Evolutionary conservation across 2,797 vertebrate genomes (phyloP).

Genomic region (Catamblyrhynchus diadema): DNA sequence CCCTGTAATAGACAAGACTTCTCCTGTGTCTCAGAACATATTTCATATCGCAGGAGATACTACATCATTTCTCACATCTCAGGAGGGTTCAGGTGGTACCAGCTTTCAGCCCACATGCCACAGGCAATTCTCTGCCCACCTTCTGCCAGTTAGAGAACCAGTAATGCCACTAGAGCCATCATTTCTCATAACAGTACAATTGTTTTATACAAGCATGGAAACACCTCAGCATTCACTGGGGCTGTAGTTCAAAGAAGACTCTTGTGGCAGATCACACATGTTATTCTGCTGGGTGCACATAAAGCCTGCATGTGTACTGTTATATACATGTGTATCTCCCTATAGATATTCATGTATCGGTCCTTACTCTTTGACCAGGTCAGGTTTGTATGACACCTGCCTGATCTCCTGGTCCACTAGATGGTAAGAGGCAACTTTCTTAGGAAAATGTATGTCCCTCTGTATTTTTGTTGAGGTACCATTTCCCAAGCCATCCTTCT

Average conservation of each 20-base stretch:
- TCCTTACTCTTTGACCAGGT: background rate
- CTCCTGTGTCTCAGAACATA: background rate
- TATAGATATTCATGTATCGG: background rate
- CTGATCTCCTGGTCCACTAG: background rate
- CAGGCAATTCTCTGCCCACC: background rate
- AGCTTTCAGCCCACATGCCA: background rate
- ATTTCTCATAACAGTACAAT: background rate
- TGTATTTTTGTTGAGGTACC: background rate
- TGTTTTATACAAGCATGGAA: background rate
- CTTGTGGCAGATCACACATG: accelerated
- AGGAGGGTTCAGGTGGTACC: background rate
- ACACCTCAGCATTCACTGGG: background rate
- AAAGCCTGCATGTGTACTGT: background rate
- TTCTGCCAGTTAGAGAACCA: background rate
- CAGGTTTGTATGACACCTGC: background rate
- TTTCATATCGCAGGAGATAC: background rate
- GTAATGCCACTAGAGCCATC: background rate
- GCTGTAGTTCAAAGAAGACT: background rate
- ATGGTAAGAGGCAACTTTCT: background rate
- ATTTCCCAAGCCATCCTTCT: background rate
- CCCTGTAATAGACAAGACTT: background rate
- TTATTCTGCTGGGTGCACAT: background rate
- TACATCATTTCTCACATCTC: background rate
- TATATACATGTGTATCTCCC: accelerated
- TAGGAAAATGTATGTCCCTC: background rate